Evolutionary conservation across 2,888 invertebrate genomes (phyloP), one percentile per base, ranked within the genome.

Genomic region (Nipponacmea schrenckii): DNA sequence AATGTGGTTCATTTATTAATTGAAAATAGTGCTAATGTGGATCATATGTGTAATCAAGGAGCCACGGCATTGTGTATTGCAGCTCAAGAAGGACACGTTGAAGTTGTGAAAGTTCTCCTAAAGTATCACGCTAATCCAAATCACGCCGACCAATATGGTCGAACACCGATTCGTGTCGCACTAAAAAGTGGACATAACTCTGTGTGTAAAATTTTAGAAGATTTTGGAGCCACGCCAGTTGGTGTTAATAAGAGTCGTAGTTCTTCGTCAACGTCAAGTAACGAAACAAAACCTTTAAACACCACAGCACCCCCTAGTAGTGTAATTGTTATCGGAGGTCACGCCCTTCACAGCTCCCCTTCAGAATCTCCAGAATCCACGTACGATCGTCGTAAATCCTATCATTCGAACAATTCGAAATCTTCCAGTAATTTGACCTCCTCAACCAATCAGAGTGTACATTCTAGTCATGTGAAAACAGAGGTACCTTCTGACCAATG

Each of bases 41-140:
- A 96, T 89, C 96, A 96, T 81, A 94, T 95, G 0, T 97, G 97
- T 87, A 95, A 96, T 85, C 97, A 97, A 90, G 97, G 97, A 27
- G 97, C 97, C 65, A 97, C 97, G 17, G 96, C 97, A 12, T 91
- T 98, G 75, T 89, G 96, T 82, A 97, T 98, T 72, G 97, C 97
- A 0, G 95, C 97, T 0, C 97, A 97, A 89, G 97, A 97, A 88
- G 97, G 97, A 0, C 97, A 97, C 86, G 95, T 96, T 81, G 94
- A 94, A 76, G 97, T 97, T 84, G 97, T 97, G 0, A 91, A 94
- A 72, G 94, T 89, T 24, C 84, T 91, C 56, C 83, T 91, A 31
- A 84, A 88, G 69, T 87, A 85, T 76, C 88, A 89, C 26, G 90
- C 91, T 8, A 89, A 90, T 78, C 87, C 89, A 14, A 86, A 88